phyloP scores from a whole-genome alignment of 1,140 invertebrate species.

The Zophobas morio region DNA sequence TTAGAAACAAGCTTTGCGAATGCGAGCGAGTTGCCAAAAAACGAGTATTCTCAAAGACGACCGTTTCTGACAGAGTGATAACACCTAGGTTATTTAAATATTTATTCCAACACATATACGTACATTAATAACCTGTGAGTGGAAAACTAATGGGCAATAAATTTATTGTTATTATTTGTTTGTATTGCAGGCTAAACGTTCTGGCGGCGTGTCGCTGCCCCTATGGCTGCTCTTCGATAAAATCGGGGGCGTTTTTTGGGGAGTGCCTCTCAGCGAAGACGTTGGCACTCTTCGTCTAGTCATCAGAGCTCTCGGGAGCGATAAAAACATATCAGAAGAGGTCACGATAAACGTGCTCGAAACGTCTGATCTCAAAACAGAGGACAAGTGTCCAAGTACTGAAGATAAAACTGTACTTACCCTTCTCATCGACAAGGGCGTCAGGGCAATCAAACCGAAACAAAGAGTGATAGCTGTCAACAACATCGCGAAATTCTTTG shows the following conservation, averaged over 20 bases:
- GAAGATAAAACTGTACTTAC: slow-evolving; percentile 66
- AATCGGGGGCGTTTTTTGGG: slow-evolving; percentile 62
- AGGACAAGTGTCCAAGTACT: slow-evolving; percentile 56
- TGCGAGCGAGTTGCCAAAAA: no score
- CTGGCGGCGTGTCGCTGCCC: slow-evolving; percentile 59
- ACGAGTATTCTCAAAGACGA: no score
- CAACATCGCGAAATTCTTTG: slow-evolving; percentile 71
- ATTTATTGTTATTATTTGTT: background rate
- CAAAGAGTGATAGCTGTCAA: slow-evolving; percentile 70
- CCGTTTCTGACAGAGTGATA: no score
- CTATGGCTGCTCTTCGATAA: slow-evolving; percentile 65
- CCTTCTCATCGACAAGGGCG: slow-evolving; percentile 69
- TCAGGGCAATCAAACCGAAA: slow-evolving; percentile 69
- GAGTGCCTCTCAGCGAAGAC: slow-evolving; percentile 62
- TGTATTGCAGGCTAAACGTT: slow-evolving; percentile 63
- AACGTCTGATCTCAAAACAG: slow-evolving; percentile 33
- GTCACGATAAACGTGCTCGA: slow-evolving; percentile 48
- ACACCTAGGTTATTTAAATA: no score
- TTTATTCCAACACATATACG: no score
- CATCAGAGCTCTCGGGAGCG: slow-evolving; percentile 52
- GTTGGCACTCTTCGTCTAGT: slow-evolving; percentile 57
- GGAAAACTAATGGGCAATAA: no score
- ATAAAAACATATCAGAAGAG: slow-evolving; percentile 45
- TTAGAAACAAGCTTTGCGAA: no score
- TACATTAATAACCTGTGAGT: no score